Evolutionary conservation across 1,140 invertebrate genomes (phyloP).

Genomic region (Heliothis subflexa): DNA sequence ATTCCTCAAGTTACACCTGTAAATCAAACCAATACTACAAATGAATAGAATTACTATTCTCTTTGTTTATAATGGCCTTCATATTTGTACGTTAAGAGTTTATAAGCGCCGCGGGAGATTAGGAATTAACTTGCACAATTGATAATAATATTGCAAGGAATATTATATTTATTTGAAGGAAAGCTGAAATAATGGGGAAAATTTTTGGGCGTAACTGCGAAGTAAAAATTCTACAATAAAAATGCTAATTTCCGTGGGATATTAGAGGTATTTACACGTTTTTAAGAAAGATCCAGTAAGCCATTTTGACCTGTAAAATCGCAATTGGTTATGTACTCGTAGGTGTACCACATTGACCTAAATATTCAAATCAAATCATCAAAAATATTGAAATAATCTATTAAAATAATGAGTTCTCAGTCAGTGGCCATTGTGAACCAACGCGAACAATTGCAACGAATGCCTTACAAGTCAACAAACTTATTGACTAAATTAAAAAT

Average conservation of each 20-base stretch:
- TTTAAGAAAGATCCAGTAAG: no score
- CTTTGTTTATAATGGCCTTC: conserved; percentile 49
- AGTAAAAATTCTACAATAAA: no score
- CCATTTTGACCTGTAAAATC: no score
- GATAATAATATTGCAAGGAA: conserved; percentile 28
- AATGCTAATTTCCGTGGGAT: no score
- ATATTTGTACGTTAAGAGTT: conserved; percentile 36
- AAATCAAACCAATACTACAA: conserved; percentile 19
- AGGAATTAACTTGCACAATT: conserved; percentile 28
- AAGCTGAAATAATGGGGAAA: background rate
- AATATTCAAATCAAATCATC: background rate
- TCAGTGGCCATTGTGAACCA: background rate
- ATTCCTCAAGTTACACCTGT: conserved; percentile 16
- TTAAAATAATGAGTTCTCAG: background rate
- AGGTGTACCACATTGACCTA: no score
- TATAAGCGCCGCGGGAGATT: conserved; percentile 10
- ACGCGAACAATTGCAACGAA: background rate
- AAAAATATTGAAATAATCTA: background rate
- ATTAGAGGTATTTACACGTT: no score
- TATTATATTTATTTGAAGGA: conserved; percentile 24
- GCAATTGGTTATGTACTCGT: no score
- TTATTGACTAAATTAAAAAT: conserved; percentile 32
- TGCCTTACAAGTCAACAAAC: conserved; percentile 3
- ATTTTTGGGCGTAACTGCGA: no score
- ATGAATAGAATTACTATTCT: conserved; percentile 40